Evolutionary conservation across 1,140 invertebrate species (phyloP).

Genomic region (Lerema accius): DNA sequence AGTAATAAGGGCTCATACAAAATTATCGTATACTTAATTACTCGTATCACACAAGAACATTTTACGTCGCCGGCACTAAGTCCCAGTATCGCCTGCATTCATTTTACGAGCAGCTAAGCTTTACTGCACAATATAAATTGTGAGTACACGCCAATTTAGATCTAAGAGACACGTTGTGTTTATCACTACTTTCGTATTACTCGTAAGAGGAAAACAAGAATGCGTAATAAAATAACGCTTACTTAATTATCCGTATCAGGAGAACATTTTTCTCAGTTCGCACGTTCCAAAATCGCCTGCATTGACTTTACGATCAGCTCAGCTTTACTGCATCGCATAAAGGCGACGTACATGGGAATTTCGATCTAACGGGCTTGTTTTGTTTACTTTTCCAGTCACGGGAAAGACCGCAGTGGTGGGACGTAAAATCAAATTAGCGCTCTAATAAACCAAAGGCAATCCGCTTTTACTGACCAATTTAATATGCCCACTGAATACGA

Average conservation of each 20-base stretch:
- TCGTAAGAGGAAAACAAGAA: background rate
- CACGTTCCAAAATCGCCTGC: slow-evolving; percentile 31
- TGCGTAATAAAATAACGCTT: slow-evolving; percentile 4
- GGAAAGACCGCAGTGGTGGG: slow-evolving; percentile 51
- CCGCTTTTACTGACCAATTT: slow-evolving; percentile 61
- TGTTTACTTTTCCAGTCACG: slow-evolving; percentile 67
- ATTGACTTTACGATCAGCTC: slow-evolving; percentile 22
- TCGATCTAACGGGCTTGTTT: slow-evolving; percentile 36
- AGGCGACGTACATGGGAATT: slow-evolving; percentile 19
- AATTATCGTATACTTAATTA: background rate
- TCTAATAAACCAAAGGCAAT: slow-evolving; percentile 74
- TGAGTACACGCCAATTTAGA: slow-evolving; percentile 9
- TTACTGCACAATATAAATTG: slow-evolving; percentile 11
- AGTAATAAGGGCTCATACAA: background rate
- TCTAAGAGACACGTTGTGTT: slow-evolving; percentile 8
- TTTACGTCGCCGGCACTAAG: background rate
- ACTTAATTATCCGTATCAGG: slow-evolving; percentile 28
- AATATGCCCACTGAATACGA: slow-evolving; percentile 51
- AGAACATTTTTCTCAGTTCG: slow-evolving; percentile 23
- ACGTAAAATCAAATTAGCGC: slow-evolving; percentile 72
- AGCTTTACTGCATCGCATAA: slow-evolving; percentile 29
- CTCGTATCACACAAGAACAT: background rate
- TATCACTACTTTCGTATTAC: background rate
- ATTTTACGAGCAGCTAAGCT: slow-evolving; percentile 7
- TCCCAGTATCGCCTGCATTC: slow-evolving; percentile 5